These are phyloP conservation scores for Engystomops pustulosus DNA, from an alignment of 2,113 vertebrate species.

Conservation along the genomic window DNA sequence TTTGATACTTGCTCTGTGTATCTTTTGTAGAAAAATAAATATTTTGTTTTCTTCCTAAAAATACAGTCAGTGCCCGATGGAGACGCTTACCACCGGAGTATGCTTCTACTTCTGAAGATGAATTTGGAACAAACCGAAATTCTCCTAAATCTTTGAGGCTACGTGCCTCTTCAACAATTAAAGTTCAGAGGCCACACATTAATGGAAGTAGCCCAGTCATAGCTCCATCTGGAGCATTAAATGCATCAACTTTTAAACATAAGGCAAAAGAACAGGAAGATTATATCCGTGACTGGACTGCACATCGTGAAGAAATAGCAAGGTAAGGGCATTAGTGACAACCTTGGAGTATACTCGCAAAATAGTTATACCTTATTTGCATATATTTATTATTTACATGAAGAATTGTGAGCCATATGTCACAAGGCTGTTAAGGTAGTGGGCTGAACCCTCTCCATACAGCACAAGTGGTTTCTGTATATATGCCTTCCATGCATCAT, in stretches of 20 bases:
- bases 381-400: too few relatives aligned
- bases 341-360: background rate
- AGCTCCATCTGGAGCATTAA: constrained; percentile 67
- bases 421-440: too few relatives aligned
- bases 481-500: too few relatives aligned
- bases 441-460: too few relatives aligned
- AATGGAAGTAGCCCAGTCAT: constrained; percentile 68
- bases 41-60: background rate
- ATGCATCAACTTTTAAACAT: constrained; percentile 86
- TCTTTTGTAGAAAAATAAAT: background rate
- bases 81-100: constrained; percentile 97
- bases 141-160: constrained; percentile 88
- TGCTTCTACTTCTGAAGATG: constrained; percentile 98
- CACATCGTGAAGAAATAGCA: constrained; percentile 97
- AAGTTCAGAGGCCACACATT: constrained; percentile 79
- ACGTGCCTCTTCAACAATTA: constrained; percentile 85
- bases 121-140: constrained; percentile 95
- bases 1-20: too few relatives aligned
- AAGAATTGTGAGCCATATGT: too few relatives aligned
- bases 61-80: constrained; percentile 90
- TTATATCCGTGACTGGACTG: constrained; percentile 97
- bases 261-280: constrained; percentile 96
- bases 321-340: constrained; percentile 74
- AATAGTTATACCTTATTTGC: too few relatives aligned
- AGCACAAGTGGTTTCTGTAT: too few relatives aligned